A percentile compares a stretch with the other conserved stretches of the same genome.
These are phyloP conservation scores for Chiloscyllium plagiosum DNA, from an alignment of 2,113 vertebrate species.

Conservation along the genomic window DNA sequence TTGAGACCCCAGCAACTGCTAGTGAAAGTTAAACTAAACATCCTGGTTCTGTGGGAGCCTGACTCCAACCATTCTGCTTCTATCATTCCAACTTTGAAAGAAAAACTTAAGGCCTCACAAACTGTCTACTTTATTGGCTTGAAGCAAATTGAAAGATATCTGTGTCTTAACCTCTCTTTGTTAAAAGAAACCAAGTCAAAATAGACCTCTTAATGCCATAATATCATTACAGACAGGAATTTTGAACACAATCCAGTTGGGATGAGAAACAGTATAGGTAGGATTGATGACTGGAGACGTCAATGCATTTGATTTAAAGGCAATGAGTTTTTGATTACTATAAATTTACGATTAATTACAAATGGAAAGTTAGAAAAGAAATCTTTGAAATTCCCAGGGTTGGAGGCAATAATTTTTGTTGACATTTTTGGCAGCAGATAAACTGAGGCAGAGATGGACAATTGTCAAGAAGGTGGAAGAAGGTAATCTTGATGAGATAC, in stretches of 20 bases:
- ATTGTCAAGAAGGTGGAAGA: not conserved
- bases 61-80: too few relatives aligned
- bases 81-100: too few relatives aligned
- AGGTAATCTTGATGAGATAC: not conserved
- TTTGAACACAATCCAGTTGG: not conserved
- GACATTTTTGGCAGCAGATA: not conserved
- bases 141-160: too few relatives aligned
- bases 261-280: not conserved
- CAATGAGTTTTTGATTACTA: not conserved
- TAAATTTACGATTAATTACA: not conserved
- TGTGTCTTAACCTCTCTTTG: too few relatives aligned
- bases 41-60: too few relatives aligned
- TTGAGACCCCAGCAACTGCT: too few relatives aligned
- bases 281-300: not conserved
- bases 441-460: not conserved
- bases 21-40: too few relatives aligned
- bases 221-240: not conserved
- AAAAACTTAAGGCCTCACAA: too few relatives aligned
- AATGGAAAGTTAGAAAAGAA: not conserved
- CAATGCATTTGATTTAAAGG: not conserved
- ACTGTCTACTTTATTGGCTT: too few relatives aligned
- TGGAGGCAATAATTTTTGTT: not conserved
- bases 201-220: too few relatives aligned
- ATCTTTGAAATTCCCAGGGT: not conserved
- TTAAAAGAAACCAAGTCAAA: too few relatives aligned